Base-by-base conservation (phyloP, 1,140 invertebrate species). In the Caerostris extrusa region DNA sequence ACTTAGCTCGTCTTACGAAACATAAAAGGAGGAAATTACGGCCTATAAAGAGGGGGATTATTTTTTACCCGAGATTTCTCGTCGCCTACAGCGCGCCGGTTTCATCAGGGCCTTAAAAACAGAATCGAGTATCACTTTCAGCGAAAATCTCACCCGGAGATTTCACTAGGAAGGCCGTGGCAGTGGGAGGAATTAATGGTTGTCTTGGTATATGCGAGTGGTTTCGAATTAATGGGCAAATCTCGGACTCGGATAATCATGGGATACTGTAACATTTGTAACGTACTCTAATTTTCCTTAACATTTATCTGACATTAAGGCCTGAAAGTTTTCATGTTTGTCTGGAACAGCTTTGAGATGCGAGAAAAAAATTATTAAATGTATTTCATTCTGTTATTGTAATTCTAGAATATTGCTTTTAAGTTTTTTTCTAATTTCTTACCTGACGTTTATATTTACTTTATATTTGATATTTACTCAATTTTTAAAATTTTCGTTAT, bases 1-100 rank as follows among this genome's bases (percentile, higher is more conserved):
- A 91, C 90, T 91, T 91, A 91, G 81, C 57, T 83, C 60, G 17
- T 85, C 56, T 91, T 71, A 83, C 34, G 58, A 85, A 82, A 85
- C 90, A 91, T 91, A 91, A 91, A 91, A 83, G 69, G 50, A 85
- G 77, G 90, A 91, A 91, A 91, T 91, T 91, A 85, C 90, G 83
- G 90, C 77, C 77, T 82, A 91, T 91, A 82, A 91, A 91, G 77
- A 81, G 69, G 58, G 81, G 81, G 81, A 91, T 91, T 90, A 89
- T 90, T 90, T 90, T 71, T 69, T 89, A 55, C 58, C 56, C 60
- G 61, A 69, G 60, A 89, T 89, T 89, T 89, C 87, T 69, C 69
- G 87, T 89, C 60, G 64, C 87, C 61, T 69, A 53, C 60, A 17
- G 14, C 69, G 86, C 14, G 14, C 86, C 69, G 87, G 50, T 89